Evolutionary conservation across 2,797 vertebrate genomes (phyloP).

Genomic region (Sylvilagus floridanus): DNA sequence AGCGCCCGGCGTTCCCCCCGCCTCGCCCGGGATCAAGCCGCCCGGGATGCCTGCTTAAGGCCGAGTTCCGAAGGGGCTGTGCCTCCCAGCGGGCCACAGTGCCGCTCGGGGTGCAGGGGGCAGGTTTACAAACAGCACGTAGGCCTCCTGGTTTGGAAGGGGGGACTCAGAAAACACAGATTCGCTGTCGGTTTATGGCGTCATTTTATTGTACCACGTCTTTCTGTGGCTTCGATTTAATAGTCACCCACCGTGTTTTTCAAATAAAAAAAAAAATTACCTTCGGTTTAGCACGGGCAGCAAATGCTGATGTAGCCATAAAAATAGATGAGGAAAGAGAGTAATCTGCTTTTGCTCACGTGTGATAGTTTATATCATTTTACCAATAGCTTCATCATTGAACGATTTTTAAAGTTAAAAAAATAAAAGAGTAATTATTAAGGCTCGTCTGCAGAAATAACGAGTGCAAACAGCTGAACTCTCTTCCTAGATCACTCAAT

Average conservation of each 20-base stretch:
- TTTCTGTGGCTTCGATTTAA: slow-evolving; percentile 44
- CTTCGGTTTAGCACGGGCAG: slow-evolving; percentile 11
- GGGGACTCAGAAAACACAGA: slow-evolving; percentile 10
- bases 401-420: slow-evolving; percentile 20
- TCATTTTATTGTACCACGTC: slow-evolving; percentile 39
- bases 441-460: slow-evolving; percentile 28
- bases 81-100: not conserved
- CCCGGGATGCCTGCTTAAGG: not conserved
- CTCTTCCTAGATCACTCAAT: slow-evolving; percentile 80
- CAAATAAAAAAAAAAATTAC: slow-evolving; percentile 1
- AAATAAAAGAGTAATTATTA: slow-evolving; percentile 44
- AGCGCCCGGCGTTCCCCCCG: not conserved
- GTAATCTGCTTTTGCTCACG: not conserved
- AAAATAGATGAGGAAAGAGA: not conserved
- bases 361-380: not conserved
- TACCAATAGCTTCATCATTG: slow-evolving; percentile 17
- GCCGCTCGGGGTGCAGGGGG: not conserved
- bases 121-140: slow-evolving; percentile 48
- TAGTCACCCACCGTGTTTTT: slow-evolving; percentile 21
- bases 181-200: not conserved
- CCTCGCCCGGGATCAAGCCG: not conserved
- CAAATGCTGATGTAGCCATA: not conserved
- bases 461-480: slow-evolving; percentile 75
- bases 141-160: slow-evolving; percentile 17
- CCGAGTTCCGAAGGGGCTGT: not conserved